Base-by-base conservation (phyloP, 2,888 invertebrate species). In the Lathronympha strigana region DNA sequence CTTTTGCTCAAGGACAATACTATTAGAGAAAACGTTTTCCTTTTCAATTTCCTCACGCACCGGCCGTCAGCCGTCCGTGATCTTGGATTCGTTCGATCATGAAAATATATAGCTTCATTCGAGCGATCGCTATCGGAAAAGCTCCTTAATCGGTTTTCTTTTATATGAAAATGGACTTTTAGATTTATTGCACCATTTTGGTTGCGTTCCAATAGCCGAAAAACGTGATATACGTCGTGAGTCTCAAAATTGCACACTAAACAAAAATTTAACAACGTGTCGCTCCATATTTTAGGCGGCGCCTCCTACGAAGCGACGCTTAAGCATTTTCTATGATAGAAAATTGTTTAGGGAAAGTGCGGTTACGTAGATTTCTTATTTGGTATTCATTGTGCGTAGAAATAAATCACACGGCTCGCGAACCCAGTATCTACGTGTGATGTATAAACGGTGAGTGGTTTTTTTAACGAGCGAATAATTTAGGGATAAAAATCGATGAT, bases 121-220 rank as follows among this genome's bases (percentile, higher is more conserved):
- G 78, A 86, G 80, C 84, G 89, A 92, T 91, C 87, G 82, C 87
- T 90, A 91, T 91, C 91, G 85, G 79, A 76, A 88, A 89, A 89
- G 87, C 90, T 86, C 87, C 88, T 90, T 91, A 91, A 92, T 91
- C 91, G 90, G 86, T 90, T 92, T 91, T 90, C 90, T 89, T 90
- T 89, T 90, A 88, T 89, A 91, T 89, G 88, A 90, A 90, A 90
- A 91, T 88, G 80, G 90, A 88, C 90, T 90, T 87, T 87, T 76
- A 87, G 88, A 90, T 91, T 91, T 92, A 92, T 90, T 84, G 80
- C 79, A 80, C 82, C 85, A 81, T 87, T 90, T 87, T 85, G 84
- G 89, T 87, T 87, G 80, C 84, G 85, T 82, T 84, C 79, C 78
- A 80, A 82, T 83, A 81, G 81, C 82, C 81, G 80, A 60, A 79